Evolutionary conservation across 2,888 invertebrate species (phyloP), one percentile per base, ranked within the genome.

Genomic region (Trichopoda pennipes): DNA sequence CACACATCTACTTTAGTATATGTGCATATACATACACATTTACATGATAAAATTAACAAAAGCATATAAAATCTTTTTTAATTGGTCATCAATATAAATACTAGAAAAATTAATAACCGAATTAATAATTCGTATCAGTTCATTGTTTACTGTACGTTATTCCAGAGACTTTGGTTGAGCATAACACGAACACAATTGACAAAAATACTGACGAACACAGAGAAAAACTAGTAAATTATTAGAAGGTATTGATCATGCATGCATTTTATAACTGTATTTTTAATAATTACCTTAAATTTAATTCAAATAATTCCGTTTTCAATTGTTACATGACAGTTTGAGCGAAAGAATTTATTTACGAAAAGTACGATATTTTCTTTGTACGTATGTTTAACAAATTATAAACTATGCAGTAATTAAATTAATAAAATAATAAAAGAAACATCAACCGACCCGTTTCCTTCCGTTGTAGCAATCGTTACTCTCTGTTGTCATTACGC

Each of bases 401-500:
- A 53, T 68, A 53, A 69, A 55, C 47, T 47, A 66, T 75, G 28
- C 38, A 49, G 28, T 64, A 70, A 64, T 64, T 63, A 69, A 78
- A 66, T 44, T 28, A 78, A 64, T n/a, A 60, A 35, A 60, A 76
- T 32, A 69, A 73, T 28, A 66, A 73, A 60, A 28, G 42, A 72
- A 72, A 72, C 72, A 51, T 14, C 42, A 58, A 79, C 66, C 66
- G 79, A 73, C 73, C 73, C 35, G 56, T 64, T 79, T 73, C 66
- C 66, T 73, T 79, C 53, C 73, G 53, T 73, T 55, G 60, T 44
- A 73, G 60, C 53, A 61, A 79, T 68, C 60, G 66, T 66, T 19
- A 53, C 47, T 66, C 38, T 73, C 78, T 72, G 60, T 73, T 73
- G 60, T 79, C 79, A 79, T 79, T 53, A 79, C 79, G 79, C 72